Conservation (phyloP, 2,888 invertebrate genomes). For the Latheticus oryzae region DNA sequence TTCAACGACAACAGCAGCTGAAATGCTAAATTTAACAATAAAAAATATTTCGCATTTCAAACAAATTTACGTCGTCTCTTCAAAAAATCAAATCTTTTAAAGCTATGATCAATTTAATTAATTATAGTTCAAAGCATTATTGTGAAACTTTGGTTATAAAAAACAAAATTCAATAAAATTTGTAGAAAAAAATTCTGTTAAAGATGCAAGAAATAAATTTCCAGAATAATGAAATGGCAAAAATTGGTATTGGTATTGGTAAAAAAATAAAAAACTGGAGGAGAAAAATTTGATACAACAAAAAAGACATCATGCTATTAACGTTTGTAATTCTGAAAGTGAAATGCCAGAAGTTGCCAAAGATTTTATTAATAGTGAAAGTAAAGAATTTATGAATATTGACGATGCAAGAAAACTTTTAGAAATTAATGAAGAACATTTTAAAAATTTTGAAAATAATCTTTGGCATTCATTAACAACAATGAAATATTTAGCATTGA, state of each 20-base stretch:
- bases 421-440: conserved; percentile 13
- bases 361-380: not conserved
- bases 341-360: not conserved
- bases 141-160: conserved; percentile 2
- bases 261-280: not conserved
- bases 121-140: conserved; percentile 16
- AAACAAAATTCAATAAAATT: not conserved
- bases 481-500: conserved; percentile 14
- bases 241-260: too few species aligned
- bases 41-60: conserved; percentile 21
- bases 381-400: not conserved
- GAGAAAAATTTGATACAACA: conserved; percentile 1
- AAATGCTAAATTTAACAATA: conserved; percentile 21
- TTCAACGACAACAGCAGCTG: conserved; percentile 22
- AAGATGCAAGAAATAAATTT: too few species aligned
- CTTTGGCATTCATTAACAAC: conserved; percentile 15
- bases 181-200: too few species aligned
- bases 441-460: conserved; percentile 16
- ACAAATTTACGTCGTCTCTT: conserved; percentile 6
- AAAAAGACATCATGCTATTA: too few species aligned
- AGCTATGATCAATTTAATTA: conserved; percentile 28
- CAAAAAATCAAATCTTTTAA: conserved; percentile 6
- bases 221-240: not conserved
- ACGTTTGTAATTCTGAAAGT: too few species aligned
- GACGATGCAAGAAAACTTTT: conserved; percentile 16